phyloP scores from a whole-genome alignment of 2,113 vertebrate species.

The Cathartes aura region DNA sequence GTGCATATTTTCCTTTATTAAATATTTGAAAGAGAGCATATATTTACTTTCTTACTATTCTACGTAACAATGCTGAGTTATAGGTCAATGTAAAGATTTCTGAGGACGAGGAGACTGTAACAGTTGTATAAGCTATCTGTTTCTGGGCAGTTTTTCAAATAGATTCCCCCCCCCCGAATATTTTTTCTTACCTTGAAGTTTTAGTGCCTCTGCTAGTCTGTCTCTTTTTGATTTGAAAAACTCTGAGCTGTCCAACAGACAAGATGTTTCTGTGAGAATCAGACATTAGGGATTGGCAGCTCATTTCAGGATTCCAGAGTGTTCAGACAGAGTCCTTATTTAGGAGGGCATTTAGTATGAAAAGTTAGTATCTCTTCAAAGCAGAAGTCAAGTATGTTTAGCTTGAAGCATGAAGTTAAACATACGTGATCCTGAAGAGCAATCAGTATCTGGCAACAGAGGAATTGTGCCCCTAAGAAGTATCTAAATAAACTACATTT shows the following conservation, averaged over 20 bases:
- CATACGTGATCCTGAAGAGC: neutral
- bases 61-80: neutral
- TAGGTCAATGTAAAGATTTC: constrained; percentile 41
- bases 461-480: neutral
- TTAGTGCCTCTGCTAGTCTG: neutral
- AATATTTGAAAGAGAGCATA: neutral
- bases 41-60: neutral
- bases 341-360: neutral
- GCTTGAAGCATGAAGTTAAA: neutral
- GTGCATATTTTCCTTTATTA: neutral
- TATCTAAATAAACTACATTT: neutral
- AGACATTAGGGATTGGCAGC: neutral
- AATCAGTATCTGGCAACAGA: neutral
- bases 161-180: neutral
- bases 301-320: neutral
- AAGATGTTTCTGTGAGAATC: neutral
- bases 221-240: neutral
- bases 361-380: neutral
- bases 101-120: neutral
- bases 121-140: neutral
- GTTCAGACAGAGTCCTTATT: neutral
- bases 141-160: neutral
- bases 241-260: neutral
- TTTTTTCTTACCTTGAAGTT: neutral
- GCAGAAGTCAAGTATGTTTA: neutral